phyloP scores from a whole-genome alignment of 37 sponge, comb jelly and placozoan genomes.

The Halichondria panicea region DNA sequence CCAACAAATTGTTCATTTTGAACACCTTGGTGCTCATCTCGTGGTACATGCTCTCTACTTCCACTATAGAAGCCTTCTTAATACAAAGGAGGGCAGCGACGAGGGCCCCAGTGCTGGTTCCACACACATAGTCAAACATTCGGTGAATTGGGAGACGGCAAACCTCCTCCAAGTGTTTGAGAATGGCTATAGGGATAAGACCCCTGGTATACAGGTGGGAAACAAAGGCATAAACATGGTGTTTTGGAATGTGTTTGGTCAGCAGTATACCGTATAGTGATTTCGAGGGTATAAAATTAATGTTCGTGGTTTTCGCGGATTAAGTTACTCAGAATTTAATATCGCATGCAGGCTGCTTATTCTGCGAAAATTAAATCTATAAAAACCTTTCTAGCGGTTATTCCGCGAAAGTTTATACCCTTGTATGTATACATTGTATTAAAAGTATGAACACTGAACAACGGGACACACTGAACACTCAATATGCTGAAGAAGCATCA shows the following conservation, averaged over 20 bases:
- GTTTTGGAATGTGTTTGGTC: background rate
- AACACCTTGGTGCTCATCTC: conserved; percentile 62
- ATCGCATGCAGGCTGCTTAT: too few species aligned
- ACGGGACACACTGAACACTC: too few species aligned
- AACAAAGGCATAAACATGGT: background rate
- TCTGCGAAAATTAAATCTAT: too few species aligned
- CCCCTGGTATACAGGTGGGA: conserved; percentile 41
- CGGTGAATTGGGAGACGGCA: conserved; percentile 27
- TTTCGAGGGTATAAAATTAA: too few species aligned
- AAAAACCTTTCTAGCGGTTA: too few species aligned
- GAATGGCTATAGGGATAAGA: conserved; percentile 60
- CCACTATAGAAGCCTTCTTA: conserved; percentile 1
- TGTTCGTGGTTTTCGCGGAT: too few species aligned
- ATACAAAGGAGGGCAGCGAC: conserved; percentile 51
- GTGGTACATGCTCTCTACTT: conserved; percentile 29
- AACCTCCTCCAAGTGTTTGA: conserved; percentile 59
- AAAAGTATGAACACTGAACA: too few species aligned
- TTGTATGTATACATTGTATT: too few species aligned
- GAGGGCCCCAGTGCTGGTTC: conserved; percentile 73
- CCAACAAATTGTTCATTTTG: conserved; percentile 70
- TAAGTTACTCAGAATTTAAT: too few species aligned
- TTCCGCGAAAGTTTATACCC: too few species aligned
- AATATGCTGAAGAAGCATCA: too few species aligned
- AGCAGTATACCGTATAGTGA: too few species aligned
- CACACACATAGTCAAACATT: conserved; percentile 84